Evolutionary conservation across 2,797 vertebrate genomes (phyloP).

Genomic region (Betta splendens): DNA sequence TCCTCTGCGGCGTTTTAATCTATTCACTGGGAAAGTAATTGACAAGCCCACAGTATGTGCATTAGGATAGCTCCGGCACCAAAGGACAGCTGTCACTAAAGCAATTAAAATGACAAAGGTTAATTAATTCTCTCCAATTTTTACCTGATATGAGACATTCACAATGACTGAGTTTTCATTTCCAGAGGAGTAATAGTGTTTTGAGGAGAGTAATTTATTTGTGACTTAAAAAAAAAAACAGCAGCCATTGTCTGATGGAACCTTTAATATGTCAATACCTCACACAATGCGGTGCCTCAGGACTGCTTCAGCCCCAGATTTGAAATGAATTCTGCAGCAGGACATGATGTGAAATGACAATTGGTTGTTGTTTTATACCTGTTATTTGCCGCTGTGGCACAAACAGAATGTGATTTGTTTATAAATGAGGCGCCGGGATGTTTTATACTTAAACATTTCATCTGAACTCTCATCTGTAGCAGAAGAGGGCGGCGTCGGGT

Average conservation of each 20-base stretch:
- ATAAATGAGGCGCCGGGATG: constrained; percentile 31
- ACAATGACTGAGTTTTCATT: constrained; percentile 76
- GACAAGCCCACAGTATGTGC: constrained; percentile 77
- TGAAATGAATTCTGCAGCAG: constrained; percentile 61
- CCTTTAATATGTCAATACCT: constrained; percentile 74
- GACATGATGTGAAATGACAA: constrained; percentile 61
- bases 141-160: constrained; percentile 79
- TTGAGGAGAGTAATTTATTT: constrained; percentile 77
- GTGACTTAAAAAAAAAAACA: constrained; percentile 47
- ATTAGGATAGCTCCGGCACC: constrained; percentile 70
- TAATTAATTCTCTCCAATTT: constrained; percentile 80
- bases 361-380: constrained; percentile 29
- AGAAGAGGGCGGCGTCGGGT: constrained; percentile 17
- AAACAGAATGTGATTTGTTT: constrained; percentile 48
- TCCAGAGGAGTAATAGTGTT: constrained; percentile 73
- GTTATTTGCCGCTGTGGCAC: constrained; percentile 15
- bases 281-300: constrained; percentile 55
- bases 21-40: constrained; percentile 79
- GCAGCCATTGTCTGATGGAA: constrained; percentile 64
- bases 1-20: constrained; percentile 80
- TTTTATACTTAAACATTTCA: constrained; percentile 30
- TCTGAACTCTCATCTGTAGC: constrained; percentile 18
- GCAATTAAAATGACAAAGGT: constrained; percentile 85
- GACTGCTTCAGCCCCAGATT: constrained; percentile 49
- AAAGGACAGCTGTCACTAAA: constrained; percentile 82